phyloP scores from a whole-genome alignment of 1,140 invertebrate species.

The Metaphire vulgaris region DNA sequence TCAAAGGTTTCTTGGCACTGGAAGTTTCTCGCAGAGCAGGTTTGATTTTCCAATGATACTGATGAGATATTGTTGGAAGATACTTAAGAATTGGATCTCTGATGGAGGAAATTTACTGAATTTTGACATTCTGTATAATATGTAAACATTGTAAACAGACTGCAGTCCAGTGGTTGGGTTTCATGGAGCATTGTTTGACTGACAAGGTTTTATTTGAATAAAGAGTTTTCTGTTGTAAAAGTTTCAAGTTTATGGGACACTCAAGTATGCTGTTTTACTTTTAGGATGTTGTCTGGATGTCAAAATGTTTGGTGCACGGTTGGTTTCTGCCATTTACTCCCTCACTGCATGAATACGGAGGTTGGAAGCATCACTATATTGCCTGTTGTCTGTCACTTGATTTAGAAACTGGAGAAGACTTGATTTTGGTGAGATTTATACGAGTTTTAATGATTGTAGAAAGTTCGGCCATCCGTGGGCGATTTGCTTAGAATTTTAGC shows the following conservation, averaged over 20 bases:
- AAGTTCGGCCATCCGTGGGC: no score
- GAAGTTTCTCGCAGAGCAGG: constrained; percentile 34
- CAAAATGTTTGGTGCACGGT: constrained; percentile 34
- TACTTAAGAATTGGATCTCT: no score
- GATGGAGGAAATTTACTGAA: background rate
- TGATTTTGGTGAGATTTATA: no score
- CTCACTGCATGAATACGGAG: constrained; percentile 30
- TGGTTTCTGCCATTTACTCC: constrained; percentile 38
- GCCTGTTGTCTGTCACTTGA: constrained; percentile 32
- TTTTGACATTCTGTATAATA: background rate
- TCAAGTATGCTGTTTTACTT: no score
- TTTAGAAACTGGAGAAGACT: background rate
- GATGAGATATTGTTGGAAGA: background rate
- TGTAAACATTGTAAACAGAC: background rate
- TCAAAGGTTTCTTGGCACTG: constrained; percentile 32
- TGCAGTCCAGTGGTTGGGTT: background rate
- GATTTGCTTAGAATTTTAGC: no score
- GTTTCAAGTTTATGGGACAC: no score
- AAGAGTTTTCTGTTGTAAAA: no score
- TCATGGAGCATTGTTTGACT: background rate
- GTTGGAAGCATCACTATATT: constrained; percentile 38
- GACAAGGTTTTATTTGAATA: background rate
- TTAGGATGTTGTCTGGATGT: constrained; percentile 35
- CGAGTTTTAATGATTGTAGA: no score
- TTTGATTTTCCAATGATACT: constrained; percentile 13